Percentiles rank a stretch among this genome's conserved stretches.
Conservation (phyloP, 2,113 vertebrate genomes). For the Saguinus imperator region DNA sequence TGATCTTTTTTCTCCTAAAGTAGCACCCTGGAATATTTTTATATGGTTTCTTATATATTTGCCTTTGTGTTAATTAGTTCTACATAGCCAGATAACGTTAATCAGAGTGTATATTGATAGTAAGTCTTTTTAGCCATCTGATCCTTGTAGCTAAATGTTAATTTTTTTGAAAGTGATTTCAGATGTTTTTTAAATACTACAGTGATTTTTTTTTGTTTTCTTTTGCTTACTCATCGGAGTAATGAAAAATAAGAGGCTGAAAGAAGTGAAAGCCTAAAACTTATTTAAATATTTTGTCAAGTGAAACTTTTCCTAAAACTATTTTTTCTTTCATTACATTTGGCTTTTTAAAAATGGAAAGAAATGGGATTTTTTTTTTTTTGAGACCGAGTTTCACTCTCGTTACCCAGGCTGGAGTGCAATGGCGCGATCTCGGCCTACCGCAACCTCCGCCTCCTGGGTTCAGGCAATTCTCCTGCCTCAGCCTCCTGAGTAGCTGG, state of each 20-base stretch:
- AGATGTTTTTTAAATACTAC: neutral
- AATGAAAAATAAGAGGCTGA: neutral
- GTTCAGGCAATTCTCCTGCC: no score
- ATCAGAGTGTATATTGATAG: neutral
- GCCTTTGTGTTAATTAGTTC: slow-evolving; percentile 28
- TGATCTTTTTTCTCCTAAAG: neutral
- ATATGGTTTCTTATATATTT: neutral
- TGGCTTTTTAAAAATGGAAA: slow-evolving; percentile 34
- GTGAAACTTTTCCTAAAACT: slow-evolving; percentile 15
- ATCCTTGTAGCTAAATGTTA: slow-evolving; percentile 23
- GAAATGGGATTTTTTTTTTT: neutral
- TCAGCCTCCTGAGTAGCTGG: no score
- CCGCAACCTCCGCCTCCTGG: no score
- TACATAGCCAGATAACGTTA: slow-evolving; percentile 17
- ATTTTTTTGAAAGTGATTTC: slow-evolving; percentile 22
- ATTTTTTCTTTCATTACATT: slow-evolving; percentile 14
- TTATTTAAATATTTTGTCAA: slow-evolving; percentile 5
- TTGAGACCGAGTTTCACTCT: no score
- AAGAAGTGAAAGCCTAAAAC: neutral
- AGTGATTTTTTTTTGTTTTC: neutral
- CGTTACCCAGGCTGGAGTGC: no score
- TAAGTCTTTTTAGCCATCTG: neutral
- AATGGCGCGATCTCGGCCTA: no score
- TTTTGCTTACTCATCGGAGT: neutral
- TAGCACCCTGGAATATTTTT: slow-evolving; percentile 16